Conservation (phyloP, 2,888 invertebrate species). For the Metacarcinus magister region DNA sequence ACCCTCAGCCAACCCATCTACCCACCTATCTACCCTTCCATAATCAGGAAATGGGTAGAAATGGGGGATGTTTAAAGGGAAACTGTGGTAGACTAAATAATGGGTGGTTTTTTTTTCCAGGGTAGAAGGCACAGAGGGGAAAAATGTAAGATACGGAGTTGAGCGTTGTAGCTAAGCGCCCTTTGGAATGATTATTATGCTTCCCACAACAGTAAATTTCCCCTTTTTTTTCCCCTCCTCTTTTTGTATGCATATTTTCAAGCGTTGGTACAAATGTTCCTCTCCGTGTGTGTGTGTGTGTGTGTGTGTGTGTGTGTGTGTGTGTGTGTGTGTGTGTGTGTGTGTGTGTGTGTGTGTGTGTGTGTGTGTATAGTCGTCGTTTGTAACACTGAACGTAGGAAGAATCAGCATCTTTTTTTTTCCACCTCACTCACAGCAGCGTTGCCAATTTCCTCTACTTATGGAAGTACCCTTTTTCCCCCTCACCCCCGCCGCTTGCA, state of each 20-base stretch:
- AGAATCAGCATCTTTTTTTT: background rate
- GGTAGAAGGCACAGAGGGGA: background rate
- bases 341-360: conserved; percentile 40
- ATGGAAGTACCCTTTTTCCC: background rate
- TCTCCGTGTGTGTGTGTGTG: background rate
- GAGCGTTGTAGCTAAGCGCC: background rate
- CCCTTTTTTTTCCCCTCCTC: background rate
- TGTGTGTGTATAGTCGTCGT: background rate
- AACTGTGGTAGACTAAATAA: background rate
- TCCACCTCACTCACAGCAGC: background rate
- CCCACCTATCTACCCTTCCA: background rate
- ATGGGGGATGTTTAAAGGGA: background rate
- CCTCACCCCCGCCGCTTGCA: background rate
- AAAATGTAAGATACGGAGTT: background rate
- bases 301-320: conserved; percentile 26
- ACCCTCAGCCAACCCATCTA: background rate
- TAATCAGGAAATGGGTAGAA: background rate
- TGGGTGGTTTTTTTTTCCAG: too few relatives aligned
- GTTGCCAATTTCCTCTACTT: background rate
- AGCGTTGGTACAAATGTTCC: background rate
- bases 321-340: conserved; percentile 39
- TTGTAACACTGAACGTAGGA: background rate
- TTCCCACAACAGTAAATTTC: too few relatives aligned
- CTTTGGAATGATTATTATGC: too few relatives aligned
- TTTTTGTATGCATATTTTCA: background rate